These are phyloP conservation scores for Vulpes vulpes DNA, from an alignment of 2,113 vertebrate genomes.

Conservation along the genomic window DNA sequence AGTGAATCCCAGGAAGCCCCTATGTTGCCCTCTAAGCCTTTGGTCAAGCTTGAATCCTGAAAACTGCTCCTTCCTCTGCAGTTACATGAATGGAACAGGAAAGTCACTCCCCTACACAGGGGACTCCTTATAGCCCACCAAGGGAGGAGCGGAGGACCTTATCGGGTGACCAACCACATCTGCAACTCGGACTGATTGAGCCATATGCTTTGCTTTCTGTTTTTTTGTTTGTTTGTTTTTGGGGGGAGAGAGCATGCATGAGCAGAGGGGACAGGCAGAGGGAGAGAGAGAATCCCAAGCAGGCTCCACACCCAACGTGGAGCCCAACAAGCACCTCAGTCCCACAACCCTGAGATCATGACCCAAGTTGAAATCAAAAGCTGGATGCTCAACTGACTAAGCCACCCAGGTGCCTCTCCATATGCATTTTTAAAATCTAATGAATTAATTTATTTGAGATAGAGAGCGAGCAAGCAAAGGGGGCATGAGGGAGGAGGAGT, in stretches of 20 bases:
- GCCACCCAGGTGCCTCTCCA: neutral
- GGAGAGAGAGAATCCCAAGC: neutral
- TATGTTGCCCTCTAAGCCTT: neutral
- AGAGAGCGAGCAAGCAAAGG: neutral
- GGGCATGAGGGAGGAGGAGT: neutral
- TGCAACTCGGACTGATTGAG: neutral
- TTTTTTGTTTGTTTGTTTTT: neutral
- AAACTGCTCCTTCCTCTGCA: neutral
- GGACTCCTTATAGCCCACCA: too few species aligned
- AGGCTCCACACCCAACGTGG: neutral
- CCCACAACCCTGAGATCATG: neutral
- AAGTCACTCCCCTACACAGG: neutral
- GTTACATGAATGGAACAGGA: neutral
- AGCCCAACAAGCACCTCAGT: neutral
- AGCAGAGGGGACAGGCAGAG: neutral
- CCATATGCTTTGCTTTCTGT: neutral
- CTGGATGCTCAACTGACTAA: neutral
- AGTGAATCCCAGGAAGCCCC: neutral
- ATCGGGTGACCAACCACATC: fast-evolving
- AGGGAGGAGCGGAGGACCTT: fast-evolving
- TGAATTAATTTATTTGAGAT: neutral
- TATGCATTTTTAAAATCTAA: neutral
- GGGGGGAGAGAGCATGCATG: neutral
- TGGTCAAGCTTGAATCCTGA: neutral
- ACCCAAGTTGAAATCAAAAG: neutral